Evolutionary conservation across 37 sponge, comb jelly and placozoan species (phyloP).

Genomic region (Halichondria panicea): DNA sequence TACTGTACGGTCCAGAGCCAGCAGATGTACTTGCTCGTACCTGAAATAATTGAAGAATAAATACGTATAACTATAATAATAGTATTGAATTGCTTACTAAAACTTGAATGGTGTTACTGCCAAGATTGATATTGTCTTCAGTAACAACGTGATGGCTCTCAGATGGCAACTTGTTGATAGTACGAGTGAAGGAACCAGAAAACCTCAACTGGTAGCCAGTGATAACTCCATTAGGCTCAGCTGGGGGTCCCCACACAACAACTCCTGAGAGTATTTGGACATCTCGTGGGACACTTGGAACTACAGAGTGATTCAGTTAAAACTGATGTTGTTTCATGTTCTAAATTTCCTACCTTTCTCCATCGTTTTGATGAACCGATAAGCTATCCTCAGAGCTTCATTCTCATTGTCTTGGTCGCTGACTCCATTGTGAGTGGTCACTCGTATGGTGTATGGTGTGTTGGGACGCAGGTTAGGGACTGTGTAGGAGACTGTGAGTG

Average conservation of each 20-base stretch:
- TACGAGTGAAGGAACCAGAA: too few relatives aligned
- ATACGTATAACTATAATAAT: too few relatives aligned
- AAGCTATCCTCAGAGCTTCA: background rate
- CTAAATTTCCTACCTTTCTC: background rate
- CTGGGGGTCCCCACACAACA: background rate
- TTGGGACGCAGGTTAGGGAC: background rate
- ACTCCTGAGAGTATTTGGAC: background rate
- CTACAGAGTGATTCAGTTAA: too few relatives aligned
- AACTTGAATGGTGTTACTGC: too few relatives aligned
- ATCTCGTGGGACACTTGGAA: background rate
- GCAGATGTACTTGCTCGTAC: too few relatives aligned
- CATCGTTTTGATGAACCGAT: background rate
- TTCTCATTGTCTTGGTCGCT: background rate
- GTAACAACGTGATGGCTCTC: too few relatives aligned
- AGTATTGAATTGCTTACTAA: too few relatives aligned
- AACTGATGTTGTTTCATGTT: too few relatives aligned
- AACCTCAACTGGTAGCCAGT: background rate
- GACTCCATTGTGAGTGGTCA: background rate
- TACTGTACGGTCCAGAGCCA: too few relatives aligned
- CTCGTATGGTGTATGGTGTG: background rate
- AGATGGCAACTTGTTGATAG: too few relatives aligned
- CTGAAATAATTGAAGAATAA: too few relatives aligned
- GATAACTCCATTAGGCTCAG: background rate
- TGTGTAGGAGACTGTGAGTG: background rate
- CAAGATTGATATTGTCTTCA: too few relatives aligned